Conservation (phyloP, 2,888 invertebrate species). For the Augochlorella aurata region DNA sequence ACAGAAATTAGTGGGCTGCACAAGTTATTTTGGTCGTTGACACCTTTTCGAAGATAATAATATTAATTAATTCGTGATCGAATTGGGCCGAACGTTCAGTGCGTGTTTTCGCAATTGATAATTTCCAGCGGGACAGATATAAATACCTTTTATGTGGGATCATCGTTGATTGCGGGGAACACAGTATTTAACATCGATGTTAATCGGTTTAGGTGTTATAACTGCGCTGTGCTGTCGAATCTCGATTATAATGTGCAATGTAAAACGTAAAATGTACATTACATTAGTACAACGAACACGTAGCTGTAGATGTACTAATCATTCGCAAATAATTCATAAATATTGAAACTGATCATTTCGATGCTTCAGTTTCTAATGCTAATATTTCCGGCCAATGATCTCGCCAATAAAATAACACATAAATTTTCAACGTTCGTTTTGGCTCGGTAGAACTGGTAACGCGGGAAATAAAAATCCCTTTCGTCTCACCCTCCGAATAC, state of each 20-base stretch:
- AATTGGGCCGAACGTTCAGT: neutral
- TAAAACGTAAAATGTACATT: neutral
- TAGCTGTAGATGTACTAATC: too few species aligned
- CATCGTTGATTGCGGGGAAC: neutral
- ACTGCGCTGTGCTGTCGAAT: neutral
- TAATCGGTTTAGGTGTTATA: neutral
- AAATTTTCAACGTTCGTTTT: too few species aligned
- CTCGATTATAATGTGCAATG: neutral
- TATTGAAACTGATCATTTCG: too few species aligned
- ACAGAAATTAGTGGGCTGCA: too few species aligned
- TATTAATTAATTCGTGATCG: constrained; percentile 4
- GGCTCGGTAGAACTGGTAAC: too few species aligned
- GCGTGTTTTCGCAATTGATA: neutral
- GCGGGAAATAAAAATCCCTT: too few species aligned
- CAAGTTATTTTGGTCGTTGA: neutral
- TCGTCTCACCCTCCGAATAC: too few species aligned
- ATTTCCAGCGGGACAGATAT: neutral
- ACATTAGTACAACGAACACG: too few species aligned
- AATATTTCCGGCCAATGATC: too few species aligned
- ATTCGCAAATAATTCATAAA: too few species aligned
- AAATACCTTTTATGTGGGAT: neutral
- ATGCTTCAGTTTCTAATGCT: too few species aligned
- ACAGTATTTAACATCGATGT: neutral
- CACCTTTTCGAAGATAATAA: neutral
- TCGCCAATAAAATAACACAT: too few species aligned